Percentiles rank a stretch among this genome's conserved stretches.
phyloP scores from a whole-genome alignment of 2,113 vertebrate species.

The Pelvicachromis taeniatus region DNA sequence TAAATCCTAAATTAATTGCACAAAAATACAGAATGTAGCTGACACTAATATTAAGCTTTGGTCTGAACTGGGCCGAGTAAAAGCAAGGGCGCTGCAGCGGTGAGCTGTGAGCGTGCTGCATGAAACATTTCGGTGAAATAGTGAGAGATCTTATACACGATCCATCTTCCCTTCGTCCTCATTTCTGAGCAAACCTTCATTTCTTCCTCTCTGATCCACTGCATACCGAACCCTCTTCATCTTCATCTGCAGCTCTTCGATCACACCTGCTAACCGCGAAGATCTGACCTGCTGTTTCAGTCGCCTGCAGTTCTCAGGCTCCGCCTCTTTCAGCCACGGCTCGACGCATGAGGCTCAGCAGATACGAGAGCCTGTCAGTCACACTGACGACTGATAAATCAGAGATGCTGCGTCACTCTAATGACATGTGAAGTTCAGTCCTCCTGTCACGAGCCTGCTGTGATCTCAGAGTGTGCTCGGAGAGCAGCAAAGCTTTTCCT shows the following conservation, averaged over 20 bases:
- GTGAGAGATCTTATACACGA: no score
- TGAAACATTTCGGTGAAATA: neutral
- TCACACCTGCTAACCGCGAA: no score
- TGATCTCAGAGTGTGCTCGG: neutral
- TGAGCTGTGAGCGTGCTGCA: neutral
- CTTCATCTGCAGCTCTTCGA: no score
- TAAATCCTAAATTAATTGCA: neutral
- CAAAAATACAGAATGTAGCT: neutral
- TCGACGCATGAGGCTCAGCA: no score
- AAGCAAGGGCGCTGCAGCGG: neutral
- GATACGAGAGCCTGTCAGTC: no score
- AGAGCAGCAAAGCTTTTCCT: neutral
- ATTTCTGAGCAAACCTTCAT: no score
- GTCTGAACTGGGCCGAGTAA: neutral
- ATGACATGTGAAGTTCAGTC: neutral
- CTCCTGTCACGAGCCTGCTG: neutral
- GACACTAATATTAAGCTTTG: neutral
- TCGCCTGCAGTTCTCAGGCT: neutral
- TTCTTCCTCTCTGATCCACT: no score
- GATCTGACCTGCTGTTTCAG: no score
- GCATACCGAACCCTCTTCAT: no score
- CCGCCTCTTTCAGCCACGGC: neutral
- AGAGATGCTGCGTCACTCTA: no score
- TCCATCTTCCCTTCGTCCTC: no score
- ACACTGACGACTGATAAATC: no score